Conservation (phyloP, 2,888 invertebrate species). For the Leptinotarsa rubiginosa region DNA sequence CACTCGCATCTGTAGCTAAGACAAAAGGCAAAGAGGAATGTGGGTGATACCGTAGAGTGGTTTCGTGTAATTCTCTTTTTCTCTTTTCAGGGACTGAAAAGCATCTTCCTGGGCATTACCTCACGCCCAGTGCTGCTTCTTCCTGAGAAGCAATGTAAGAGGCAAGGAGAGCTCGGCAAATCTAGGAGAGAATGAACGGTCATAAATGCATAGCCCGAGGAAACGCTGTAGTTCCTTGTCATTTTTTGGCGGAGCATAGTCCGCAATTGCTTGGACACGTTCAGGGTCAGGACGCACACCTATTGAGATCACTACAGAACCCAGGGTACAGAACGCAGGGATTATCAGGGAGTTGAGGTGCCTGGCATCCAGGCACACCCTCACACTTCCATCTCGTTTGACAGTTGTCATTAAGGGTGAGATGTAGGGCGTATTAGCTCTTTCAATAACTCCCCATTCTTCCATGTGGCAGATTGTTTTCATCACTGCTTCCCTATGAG, state of each 20-base stretch:
- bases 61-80: background rate
- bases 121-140: background rate
- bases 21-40: background rate
- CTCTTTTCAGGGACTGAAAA: background rate
- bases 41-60: background rate
- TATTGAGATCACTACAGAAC: background rate
- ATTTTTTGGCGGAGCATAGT: too few relatives aligned
- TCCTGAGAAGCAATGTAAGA: background rate
- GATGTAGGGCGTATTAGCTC: constrained; percentile 7
- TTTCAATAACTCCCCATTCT: constrained; percentile 14
- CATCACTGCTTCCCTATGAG: background rate
- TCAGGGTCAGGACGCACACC: background rate
- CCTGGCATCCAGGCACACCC: constrained; percentile 32
- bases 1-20: background rate
- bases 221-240: background rate
- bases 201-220: background rate
- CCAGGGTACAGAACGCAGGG: too few relatives aligned
- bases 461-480: background rate
- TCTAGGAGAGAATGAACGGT: background rate
- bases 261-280: background rate
- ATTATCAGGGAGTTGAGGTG: constrained; percentile 30
- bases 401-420: constrained; percentile 21
- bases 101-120: background rate
- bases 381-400: constrained; percentile 19
- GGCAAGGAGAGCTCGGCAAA: background rate